A percentile compares a stretch with the other conserved stretches of the same genome.
These are phyloP conservation scores for Dryoscopus gambensis DNA, from an alignment of 2,113 vertebrate species.

Conservation along the genomic window DNA sequence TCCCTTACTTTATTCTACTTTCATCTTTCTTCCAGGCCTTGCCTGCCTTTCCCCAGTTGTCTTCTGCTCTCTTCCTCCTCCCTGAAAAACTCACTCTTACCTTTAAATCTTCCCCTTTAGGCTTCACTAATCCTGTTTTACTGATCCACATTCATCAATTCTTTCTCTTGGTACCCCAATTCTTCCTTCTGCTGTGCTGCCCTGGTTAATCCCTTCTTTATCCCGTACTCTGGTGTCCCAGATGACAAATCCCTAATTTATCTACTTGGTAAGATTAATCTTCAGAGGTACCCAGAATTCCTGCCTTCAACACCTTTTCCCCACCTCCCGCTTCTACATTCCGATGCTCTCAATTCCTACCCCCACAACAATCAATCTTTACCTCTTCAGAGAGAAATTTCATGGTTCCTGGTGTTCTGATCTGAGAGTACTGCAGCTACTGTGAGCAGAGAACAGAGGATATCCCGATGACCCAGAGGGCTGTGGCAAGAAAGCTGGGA, in stretches of 20 bases:
- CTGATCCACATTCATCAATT: background rate
- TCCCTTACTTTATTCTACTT: background rate
- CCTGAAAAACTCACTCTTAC: background rate
- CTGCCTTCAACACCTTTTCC: background rate
- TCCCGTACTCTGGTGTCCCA: background rate
- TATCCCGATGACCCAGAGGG: background rate
- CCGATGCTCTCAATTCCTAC: background rate
- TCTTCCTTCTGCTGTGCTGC: background rate
- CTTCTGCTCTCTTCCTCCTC: background rate
- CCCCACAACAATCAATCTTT: background rate
- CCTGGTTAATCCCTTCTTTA: conserved; percentile 8
- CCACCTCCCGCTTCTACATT: background rate
- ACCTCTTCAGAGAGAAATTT: background rate
- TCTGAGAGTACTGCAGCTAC: conserved; percentile 63
- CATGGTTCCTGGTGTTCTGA: background rate
- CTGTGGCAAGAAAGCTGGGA: conserved; percentile 9
- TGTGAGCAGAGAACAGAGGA: conserved; percentile 54
- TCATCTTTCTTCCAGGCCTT: background rate
- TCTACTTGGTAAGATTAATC: background rate
- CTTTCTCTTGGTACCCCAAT: background rate
- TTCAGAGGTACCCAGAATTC: background rate
- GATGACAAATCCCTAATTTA: conserved; percentile 1
- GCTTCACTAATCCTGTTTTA: background rate
- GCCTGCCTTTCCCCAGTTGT: background rate
- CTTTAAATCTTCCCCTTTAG: background rate